Conservation (phyloP, 2,797 vertebrate species). For the Falco rusticolus region DNA sequence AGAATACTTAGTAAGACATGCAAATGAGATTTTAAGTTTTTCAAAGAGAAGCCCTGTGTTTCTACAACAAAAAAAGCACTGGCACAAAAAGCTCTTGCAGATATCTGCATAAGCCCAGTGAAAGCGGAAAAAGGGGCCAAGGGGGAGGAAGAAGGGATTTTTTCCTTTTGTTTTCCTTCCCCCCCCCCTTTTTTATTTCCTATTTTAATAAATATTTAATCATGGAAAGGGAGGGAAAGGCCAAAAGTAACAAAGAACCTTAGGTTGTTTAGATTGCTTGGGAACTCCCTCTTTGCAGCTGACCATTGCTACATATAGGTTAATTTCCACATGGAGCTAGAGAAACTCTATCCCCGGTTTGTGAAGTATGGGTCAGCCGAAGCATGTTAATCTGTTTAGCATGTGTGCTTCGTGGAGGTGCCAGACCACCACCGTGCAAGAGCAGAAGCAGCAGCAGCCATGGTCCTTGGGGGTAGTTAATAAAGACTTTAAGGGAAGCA, state of each 20-base stretch:
- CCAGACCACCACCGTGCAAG: conserved; percentile 80
- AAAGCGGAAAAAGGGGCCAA: conserved; percentile 29
- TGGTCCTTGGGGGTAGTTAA: conserved; percentile 75
- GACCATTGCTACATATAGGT: conserved; percentile 82
- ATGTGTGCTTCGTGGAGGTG: conserved; percentile 84
- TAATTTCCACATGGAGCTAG: conserved; percentile 84
- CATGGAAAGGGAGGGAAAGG: conserved; percentile 53
- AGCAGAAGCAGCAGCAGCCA: conserved; percentile 70
- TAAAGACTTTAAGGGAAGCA: conserved; percentile 74
- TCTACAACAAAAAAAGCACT: conserved; percentile 28
- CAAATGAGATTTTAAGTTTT: neutral
- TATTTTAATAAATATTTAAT: conserved; percentile 77
- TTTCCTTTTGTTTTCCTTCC: neutral
- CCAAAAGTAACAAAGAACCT: conserved; percentile 78
- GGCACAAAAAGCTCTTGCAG: conserved; percentile 54
- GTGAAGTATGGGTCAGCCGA: conserved; percentile 83
- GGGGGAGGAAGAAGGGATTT: neutral
- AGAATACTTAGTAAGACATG: neutral
- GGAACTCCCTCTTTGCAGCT: conserved; percentile 79
- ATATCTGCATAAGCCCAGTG: conserved; percentile 36
- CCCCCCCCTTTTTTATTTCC: neutral
- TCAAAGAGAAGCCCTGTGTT: neutral
- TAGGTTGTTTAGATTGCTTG: conserved; percentile 83
- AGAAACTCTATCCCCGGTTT: conserved; percentile 86
- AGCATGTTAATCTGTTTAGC: conserved; percentile 91